Percentiles rank a stretch among this genome's conserved stretches.
These are phyloP conservation scores for Drosophila parvula DNA, from an alignment of 1,140 invertebrate species.

Conservation along the genomic window DNA sequence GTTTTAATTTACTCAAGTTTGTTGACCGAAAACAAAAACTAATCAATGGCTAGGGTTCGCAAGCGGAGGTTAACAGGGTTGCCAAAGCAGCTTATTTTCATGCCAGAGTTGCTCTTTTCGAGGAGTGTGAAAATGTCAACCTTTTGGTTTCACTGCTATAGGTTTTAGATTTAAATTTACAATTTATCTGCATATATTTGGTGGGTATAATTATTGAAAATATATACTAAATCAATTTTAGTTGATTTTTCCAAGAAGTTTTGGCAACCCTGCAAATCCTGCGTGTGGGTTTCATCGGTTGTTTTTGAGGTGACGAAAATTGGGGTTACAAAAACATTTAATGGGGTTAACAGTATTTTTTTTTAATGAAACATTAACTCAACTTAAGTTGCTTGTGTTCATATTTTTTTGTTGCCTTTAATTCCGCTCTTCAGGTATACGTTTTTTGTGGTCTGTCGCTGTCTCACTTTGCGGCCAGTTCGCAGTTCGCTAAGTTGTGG, in stretches of 20 bases:
- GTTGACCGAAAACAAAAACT: conserved; percentile 82
- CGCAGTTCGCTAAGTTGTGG: conserved; percentile 57
- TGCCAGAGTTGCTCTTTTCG: background rate
- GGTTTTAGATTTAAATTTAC: no score
- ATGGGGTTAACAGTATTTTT: conserved; percentile 56
- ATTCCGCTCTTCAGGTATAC: conserved; percentile 22
- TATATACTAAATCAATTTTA: no score
- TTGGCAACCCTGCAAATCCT: background rate
- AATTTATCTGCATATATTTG: no score
- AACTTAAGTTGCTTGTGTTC: conserved; percentile 16
- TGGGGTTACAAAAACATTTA: conserved; percentile 57
- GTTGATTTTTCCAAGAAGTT: background rate
- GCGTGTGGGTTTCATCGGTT: background rate
- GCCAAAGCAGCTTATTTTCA: background rate
- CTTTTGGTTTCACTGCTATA: no score
- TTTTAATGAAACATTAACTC: conserved; percentile 76
- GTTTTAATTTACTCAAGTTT: conserved; percentile 82
- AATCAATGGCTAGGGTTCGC: conserved; percentile 60
- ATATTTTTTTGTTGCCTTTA: conserved; percentile 36
- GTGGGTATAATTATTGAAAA: no score
- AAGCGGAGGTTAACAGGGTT: conserved; percentile 12
- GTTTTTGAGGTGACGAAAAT: conserved; percentile 56
- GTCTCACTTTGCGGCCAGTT: conserved; percentile 45
- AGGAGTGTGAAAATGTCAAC: background rate
- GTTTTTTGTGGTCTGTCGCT: conserved; percentile 27